These are phyloP conservation scores for Novumbra hubbsi DNA, from an alignment of 2,797 vertebrate species.

Conservation along the genomic window DNA sequence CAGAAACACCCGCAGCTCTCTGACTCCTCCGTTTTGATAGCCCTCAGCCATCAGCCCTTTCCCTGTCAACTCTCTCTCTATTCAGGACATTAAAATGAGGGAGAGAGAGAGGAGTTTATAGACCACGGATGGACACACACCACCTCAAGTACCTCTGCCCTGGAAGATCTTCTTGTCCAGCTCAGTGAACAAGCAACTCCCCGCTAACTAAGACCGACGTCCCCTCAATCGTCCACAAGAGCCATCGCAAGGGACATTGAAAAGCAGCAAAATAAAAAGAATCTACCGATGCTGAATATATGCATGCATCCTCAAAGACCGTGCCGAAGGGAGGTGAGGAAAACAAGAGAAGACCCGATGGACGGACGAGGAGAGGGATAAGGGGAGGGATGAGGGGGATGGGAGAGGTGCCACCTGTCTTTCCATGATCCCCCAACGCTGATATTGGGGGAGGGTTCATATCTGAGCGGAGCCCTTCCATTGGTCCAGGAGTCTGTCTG, in stretches of 20 bases:
- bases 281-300: conserved; percentile 67
- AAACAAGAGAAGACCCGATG: conserved; percentile 12
- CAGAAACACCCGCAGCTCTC: conserved; percentile 26
- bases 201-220: conserved; percentile 57
- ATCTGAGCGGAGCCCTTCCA: conserved; percentile 38
- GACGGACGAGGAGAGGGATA: background rate
- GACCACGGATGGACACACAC: conserved; percentile 24
- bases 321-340: conserved; percentile 40
- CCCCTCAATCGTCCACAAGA: conserved; percentile 45
- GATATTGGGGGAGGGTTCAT: conserved; percentile 45
- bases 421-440: conserved; percentile 32
- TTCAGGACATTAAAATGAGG: conserved; percentile 38
- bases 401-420: conserved; percentile 30
- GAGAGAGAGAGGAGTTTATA: conserved; percentile 39
- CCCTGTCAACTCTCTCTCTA: conserved; percentile 59
- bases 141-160: background rate
- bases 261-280: conserved; percentile 48
- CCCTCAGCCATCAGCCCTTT: conserved; percentile 47
- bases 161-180: conserved; percentile 41
- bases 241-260: conserved; percentile 55
- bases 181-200: conserved; percentile 39
- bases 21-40: conserved; percentile 58
- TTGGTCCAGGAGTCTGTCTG: conserved; percentile 35
- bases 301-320: conserved; percentile 73
- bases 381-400: conserved; percentile 26